Conservation (phyloP, 2,797 vertebrate genomes). For the Enteromius treurensis region DNA sequence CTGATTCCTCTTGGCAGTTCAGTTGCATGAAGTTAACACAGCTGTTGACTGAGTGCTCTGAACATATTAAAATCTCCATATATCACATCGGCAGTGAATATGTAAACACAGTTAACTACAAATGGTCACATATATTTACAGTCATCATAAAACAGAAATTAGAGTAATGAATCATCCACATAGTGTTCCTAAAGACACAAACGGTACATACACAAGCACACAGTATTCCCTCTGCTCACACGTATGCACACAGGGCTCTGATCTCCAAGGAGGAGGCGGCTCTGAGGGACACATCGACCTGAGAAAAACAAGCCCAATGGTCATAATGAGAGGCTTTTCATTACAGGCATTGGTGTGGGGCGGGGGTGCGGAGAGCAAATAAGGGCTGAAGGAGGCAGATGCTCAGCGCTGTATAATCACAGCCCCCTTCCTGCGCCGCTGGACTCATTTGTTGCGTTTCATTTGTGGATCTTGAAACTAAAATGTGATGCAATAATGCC, state of each 20-base stretch:
- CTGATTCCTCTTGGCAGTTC: slow-evolving; percentile 4
- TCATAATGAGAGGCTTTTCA: slow-evolving; percentile 57
- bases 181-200: slow-evolving; percentile 6
- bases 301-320: slow-evolving; percentile 77
- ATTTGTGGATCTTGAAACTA: slow-evolving; percentile 54
- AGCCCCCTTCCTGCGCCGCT: slow-evolving; percentile 12
- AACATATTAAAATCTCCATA: slow-evolving; percentile 22
- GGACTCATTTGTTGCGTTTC: slow-evolving; percentile 60
- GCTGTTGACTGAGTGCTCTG: neutral
- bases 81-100: slow-evolving; percentile 21
- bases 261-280: slow-evolving; percentile 63
- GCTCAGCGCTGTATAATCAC: slow-evolving; percentile 26
- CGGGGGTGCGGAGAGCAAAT: neutral
- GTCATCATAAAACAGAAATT: slow-evolving; percentile 26
- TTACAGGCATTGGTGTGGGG: neutral
- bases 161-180: slow-evolving; percentile 14
- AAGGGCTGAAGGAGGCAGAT: slow-evolving; percentile 25
- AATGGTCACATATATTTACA: slow-evolving; percentile 27
- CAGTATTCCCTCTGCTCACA: slow-evolving; percentile 11
- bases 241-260: slow-evolving; percentile 52
- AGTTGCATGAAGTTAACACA: slow-evolving; percentile 8
- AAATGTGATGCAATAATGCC: slow-evolving; percentile 72
- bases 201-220: slow-evolving; percentile 15
- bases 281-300: slow-evolving; percentile 63
- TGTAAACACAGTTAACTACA: slow-evolving; percentile 5